These are phyloP conservation scores for Cydia amplana DNA, from an alignment of 1,140 invertebrate genomes.

Conservation along the genomic window DNA sequence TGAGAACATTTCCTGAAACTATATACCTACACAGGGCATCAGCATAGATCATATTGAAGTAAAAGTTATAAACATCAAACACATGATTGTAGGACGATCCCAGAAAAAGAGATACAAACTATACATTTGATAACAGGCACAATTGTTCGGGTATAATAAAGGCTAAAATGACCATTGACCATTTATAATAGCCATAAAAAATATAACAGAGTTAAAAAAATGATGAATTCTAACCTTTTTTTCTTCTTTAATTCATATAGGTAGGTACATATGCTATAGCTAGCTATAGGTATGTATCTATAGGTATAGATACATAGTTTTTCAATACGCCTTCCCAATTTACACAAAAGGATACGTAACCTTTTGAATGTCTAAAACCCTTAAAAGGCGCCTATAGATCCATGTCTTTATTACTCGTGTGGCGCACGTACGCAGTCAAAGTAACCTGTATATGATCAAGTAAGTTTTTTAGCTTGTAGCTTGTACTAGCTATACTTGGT, in stretches of 20 bases:
- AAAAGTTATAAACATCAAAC: constrained; percentile 26
- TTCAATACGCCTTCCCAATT: not conserved
- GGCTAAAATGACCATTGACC: constrained; percentile 15
- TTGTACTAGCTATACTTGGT: no score
- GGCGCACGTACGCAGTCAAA: no score
- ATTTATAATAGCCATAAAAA: constrained; percentile 15
- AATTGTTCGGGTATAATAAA: constrained; percentile 19
- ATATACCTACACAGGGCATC: not conserved
- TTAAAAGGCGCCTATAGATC: no score
- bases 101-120: constrained; percentile 9
- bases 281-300: no score
- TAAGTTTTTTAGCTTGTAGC: no score
- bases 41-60: not conserved
- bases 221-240: constrained; percentile 1
- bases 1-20: not conserved
- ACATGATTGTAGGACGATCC: not conserved
- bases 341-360: not conserved
- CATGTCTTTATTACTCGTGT: no score
- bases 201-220: constrained; percentile 3
- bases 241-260: not conserved
- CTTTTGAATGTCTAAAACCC: no score
- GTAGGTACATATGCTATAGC: not conserved
- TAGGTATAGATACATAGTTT: not conserved
- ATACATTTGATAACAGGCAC: constrained; percentile 29
- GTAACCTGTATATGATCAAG: no score